phyloP scores from a whole-genome alignment of 1,140 invertebrate genomes.

The Diorhabda sublineata region DNA sequence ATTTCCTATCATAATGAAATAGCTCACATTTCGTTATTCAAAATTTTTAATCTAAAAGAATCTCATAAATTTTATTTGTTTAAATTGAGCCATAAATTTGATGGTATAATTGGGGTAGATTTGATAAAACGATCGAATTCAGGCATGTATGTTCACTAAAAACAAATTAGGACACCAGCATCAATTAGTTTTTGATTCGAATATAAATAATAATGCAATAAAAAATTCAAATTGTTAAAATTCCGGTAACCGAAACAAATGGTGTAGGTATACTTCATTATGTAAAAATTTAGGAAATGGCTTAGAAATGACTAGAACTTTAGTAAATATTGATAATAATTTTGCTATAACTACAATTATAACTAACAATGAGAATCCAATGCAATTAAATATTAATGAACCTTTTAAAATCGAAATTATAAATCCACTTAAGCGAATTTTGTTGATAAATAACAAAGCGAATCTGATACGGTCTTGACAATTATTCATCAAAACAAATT shows the following conservation, averaged over 20 bases:
- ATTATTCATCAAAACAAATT: too few species aligned
- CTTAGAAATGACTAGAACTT: neutral
- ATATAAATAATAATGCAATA: too few species aligned
- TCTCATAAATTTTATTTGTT: conserved; percentile 21
- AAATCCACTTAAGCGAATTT: neutral
- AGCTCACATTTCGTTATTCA: too few species aligned
- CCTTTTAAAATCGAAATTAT: neutral
- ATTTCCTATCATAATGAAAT: neutral
- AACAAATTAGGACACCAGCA: conserved; percentile 8
- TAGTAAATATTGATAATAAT: neutral
- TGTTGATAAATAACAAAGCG: neutral
- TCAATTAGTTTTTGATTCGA: neutral
- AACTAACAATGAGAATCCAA: neutral
- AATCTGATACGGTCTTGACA: neutral
- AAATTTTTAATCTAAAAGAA: conserved; percentile 4
- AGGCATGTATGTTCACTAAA: conserved; percentile 4
- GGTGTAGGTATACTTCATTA: neutral
- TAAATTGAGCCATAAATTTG: neutral
- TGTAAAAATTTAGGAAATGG: neutral
- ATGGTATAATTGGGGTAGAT: conserved; percentile 9
- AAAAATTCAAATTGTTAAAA: too few species aligned
- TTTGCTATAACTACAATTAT: neutral
- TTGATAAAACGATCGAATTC: neutral
- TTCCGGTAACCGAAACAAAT: too few species aligned
- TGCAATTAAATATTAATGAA: neutral